phyloP scores from a whole-genome alignment of 2,797 vertebrate genomes.

The Anas georgica region DNA sequence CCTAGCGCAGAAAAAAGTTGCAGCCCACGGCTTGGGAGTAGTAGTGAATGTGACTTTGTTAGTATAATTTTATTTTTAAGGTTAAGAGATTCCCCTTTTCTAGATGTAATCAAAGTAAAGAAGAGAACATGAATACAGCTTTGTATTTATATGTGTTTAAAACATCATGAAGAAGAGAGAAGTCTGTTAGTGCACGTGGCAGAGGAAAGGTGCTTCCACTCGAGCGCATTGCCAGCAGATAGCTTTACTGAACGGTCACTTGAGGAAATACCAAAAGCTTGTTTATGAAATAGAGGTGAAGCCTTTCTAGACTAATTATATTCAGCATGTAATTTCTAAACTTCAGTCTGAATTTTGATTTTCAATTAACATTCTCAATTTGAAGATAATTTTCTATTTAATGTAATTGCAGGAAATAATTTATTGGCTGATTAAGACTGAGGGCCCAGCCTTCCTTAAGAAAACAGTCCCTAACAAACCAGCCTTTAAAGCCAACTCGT shows the following conservation, averaged over 20 bases:
- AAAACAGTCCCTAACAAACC: constrained; percentile 82
- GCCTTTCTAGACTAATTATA: constrained; percentile 84
- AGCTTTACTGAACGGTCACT: constrained; percentile 76
- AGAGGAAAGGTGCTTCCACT: constrained; percentile 82
- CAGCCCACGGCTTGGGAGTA: background rate
- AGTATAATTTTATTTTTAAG: background rate
- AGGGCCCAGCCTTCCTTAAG: constrained; percentile 86
- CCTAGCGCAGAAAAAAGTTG: background rate
- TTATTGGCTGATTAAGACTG: constrained; percentile 95
- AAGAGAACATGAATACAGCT: background rate
- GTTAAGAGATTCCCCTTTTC: background rate
- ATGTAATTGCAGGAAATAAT: constrained; percentile 97
- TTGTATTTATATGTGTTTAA: background rate
- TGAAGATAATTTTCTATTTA: constrained; percentile 91
- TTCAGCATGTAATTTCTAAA: constrained; percentile 86
- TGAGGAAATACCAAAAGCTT: constrained; percentile 79
- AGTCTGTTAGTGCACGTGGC: constrained; percentile 30
- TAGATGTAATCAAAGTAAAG: background rate
- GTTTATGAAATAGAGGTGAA: constrained; percentile 80
- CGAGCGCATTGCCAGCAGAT: constrained; percentile 78
- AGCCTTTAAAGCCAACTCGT: constrained; percentile 76
- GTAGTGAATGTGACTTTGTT: background rate
- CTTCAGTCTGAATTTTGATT: constrained; percentile 94
- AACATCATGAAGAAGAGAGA: background rate
- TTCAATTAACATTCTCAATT: constrained; percentile 94